Percentiles rank a stretch among this genome's conserved stretches.
Evolutionary conservation across 2,113 vertebrate genomes (phyloP).

Genomic region (Alligator mississippiensis): DNA sequence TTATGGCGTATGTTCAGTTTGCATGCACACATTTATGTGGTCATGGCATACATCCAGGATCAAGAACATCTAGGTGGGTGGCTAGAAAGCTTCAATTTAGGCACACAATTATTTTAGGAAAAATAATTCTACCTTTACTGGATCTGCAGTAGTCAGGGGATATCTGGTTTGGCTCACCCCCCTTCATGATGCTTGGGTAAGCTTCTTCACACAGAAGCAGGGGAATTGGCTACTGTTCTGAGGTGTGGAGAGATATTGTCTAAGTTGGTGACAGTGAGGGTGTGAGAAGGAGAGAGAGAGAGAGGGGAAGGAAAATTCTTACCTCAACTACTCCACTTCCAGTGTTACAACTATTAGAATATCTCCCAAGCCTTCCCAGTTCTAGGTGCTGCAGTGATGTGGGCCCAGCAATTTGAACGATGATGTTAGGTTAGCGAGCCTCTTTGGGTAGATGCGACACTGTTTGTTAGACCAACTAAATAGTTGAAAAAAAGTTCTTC

Average conservation of each 20-base stretch:
- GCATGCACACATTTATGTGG: no score
- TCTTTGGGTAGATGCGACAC: no score
- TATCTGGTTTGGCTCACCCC: not conserved
- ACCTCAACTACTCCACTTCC: not conserved
- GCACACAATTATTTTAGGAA: no score
- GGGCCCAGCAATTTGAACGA: not conserved
- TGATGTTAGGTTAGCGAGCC: no score
- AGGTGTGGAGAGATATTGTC: no score
- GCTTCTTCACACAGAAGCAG: not conserved
- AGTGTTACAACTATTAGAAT: not conserved
- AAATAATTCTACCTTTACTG: no score
- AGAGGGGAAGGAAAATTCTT: not conserved
- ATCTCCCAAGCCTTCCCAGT: not conserved
- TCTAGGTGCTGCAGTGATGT: not conserved
- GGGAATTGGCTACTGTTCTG: not conserved
- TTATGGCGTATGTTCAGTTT: no score
- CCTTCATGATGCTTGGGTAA: not conserved
- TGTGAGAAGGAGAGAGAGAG: not conserved
- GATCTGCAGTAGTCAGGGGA: not conserved
- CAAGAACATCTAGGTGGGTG: no score
- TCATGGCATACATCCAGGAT: not conserved
- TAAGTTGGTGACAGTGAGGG: no score
- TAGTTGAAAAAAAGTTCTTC: no score
- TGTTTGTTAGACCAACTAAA: no score
- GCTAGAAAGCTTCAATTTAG: no score